Evolutionary conservation across 2,797 vertebrate species (phyloP), one percentile per base, ranked within the genome.

Genomic region (Botia kubotai): DNA sequence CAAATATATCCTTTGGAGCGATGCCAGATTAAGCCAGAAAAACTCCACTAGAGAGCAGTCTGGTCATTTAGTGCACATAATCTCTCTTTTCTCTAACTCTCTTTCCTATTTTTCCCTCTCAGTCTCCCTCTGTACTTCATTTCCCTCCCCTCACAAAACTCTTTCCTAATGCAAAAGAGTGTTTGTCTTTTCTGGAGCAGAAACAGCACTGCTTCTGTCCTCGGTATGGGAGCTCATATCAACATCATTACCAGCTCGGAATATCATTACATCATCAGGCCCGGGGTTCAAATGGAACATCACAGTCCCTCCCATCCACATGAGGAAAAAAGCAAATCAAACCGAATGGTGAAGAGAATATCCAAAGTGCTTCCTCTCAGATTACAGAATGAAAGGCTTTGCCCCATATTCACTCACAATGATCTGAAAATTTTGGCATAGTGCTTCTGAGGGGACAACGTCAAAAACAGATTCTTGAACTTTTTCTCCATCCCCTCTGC

Each of bases 181-280:
- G 67, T 63, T 62, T 39, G 77, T 78, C 23, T 77, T 69, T 60
- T 77, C 66, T 53, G 65, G 36, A 68, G 52, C 36, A 46, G 19
- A 57, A 55, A 67, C 65, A 48, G 50, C 48, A 6, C 60, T 17
- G 5, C 23, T 50, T 62, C 58, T 63, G 43, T 76, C 62, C 62
- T 26, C 11, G 12, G 67, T 14, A 26, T 3, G 67, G 21, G 39
- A 50, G 43, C 36, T n/a, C 11, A 43, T 50, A 46, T 26, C 63
- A 53, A 53, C 50, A 46, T 48, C 46, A 11, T 29, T 77, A 52
- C 12, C n/a, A 19, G 55, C 52, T 2, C n/a, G 50, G 69, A 63
- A 46, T 46, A 77, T 82, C 29, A 77, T 82, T 66, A 72, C 80
- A 67, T 77, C 74, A 82, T 66, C 52, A 17, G 75, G 66, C 50